Base-by-base conservation (phyloP, 2,797 vertebrate species). In the Sciurus vulgaris region DNA sequence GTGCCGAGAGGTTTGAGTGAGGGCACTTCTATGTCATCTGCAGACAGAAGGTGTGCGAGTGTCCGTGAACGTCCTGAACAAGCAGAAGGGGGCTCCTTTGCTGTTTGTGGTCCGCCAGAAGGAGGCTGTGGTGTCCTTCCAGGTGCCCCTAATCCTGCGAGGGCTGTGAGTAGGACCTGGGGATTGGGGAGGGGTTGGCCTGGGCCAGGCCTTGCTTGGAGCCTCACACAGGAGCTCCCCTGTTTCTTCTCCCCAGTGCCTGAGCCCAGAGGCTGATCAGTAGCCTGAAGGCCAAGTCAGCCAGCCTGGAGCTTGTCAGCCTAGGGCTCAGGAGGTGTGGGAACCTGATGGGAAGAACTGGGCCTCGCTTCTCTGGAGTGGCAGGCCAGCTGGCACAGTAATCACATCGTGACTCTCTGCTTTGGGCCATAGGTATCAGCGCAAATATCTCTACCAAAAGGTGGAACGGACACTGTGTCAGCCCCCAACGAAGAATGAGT, bases 21-120 rank as follows among this genome's bases (percentile, higher is more conserved):
- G 65, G 47, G 5, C 6, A 2, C 87, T 35, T 74, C 38, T 28
- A 1, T 94, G 69, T 95, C 47, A 6, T 63, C 13, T 49, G 41
- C 98, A 99, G 99, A 99, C 99, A 0, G 99, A 99, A 96, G 99
- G 99, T 0, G 99, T 99, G 44, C 99, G 99, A 12, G 99, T 99
- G 86, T 99, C 99, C 0, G 99, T 99, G 95, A 99, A 99, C 6
- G 98, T 99, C 86, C 79, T 99, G 74, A 99, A 99, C 0, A 98
- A 99, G 83, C 98, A 98, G 78, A 97, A 99, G 33, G 99, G 99
- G 95, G 98, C 98, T 49, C 99, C 99, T 0, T 98, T 99, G 85
- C 99, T 99, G 90, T 99, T 99, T 81, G 99, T 99, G 95, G 99
- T 99, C 54, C 98, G 99, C 79, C 99, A 99, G 98, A 99, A 99